Base-by-base conservation (phyloP, 2,888 invertebrate genomes). In the Noctua janthina region DNA sequence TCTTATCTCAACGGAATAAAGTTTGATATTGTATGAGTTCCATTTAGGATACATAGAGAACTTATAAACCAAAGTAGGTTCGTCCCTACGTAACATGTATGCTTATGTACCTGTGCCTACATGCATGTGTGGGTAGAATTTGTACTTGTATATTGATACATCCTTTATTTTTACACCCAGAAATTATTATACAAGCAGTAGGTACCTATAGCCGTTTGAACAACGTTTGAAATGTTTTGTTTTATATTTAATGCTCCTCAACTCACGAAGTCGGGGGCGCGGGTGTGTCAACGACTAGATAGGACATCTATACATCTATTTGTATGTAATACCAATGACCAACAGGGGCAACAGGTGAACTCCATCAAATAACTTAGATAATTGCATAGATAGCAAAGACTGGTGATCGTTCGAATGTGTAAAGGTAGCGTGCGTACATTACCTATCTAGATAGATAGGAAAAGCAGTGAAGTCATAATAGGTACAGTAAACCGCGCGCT, bases 51-150 rank as follows among this genome's bases (percentile, higher is more conserved):
- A 86, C 39, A 68, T 62, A 66, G 20, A 51, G 64, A 70, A 74
- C 66, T 7, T 75, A 70, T 23, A 66, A 82, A 77, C 64, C 71
- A 71, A 68, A 64, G 83, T 76, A 74, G 39, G 51, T 79, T 59
- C 35, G 71, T 71, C n/a, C 62, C 43, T 73, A 17, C 2, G 35
- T 79, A 74, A 39, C 46, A 67, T 62, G 49, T 56, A 59, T 67
- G 39, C 8, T 29, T 74, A 64, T 66, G 43, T 83, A 77, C n/a
- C 15, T 62, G 59, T 77, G 23, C 29, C 43, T 39, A 39, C 20
- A 80, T 17, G 39, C 39, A 17, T 4, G 49, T 83, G 59, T 83
- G 23, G 43, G 62, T 80, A n/a, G 43, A 54, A 67, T 62, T 62
- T 29, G 15, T 51, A 59, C 39, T 7, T 35, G 39, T 29, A 54